These are phyloP conservation scores for Proterorhinus semilunaris DNA, from an alignment of 2,113 vertebrate genomes.

Conservation along the genomic window DNA sequence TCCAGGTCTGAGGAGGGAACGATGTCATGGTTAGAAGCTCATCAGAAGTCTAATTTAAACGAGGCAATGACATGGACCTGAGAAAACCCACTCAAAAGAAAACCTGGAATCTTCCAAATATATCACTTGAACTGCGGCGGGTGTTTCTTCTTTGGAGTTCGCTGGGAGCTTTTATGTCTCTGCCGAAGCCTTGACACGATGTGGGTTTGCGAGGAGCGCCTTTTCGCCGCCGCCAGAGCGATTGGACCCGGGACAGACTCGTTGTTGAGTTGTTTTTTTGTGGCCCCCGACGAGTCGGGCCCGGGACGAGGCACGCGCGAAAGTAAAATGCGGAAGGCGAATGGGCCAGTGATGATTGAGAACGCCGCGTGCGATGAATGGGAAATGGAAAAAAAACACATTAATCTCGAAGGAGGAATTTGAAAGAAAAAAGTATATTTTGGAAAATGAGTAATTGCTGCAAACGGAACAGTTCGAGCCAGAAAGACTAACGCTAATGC, in stretches of 20 bases:
- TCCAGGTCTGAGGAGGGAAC: too few relatives aligned
- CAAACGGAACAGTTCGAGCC: not conserved
- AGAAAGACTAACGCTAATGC: not conserved
- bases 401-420: not conserved
- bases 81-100: too few relatives aligned
- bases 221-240: not conserved
- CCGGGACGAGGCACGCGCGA: not conserved
- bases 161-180: too few relatives aligned
- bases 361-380: not conserved
- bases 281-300: conserved; percentile 4
- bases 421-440: not conserved
- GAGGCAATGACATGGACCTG: too few relatives aligned
- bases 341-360: not conserved
- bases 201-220: conserved; percentile 13
- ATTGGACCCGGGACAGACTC: conserved; percentile 6
- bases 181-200: too few relatives aligned
- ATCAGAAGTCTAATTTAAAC: too few relatives aligned
- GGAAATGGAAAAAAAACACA: not conserved
- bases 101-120: too few relatives aligned
- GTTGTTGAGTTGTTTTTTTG: not conserved
- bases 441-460: not conserved
- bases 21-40: too few relatives aligned
- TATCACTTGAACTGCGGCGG: too few relatives aligned
- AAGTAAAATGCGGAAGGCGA: too few relatives aligned
- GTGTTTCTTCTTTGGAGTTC: too few relatives aligned